A percentile compares a stretch with the other conserved stretches of the same genome.
These are phyloP conservation scores for Trachythela sp. DNA, from an alignment of 64 coral and sea anemone genomes.

Conservation along the genomic window DNA sequence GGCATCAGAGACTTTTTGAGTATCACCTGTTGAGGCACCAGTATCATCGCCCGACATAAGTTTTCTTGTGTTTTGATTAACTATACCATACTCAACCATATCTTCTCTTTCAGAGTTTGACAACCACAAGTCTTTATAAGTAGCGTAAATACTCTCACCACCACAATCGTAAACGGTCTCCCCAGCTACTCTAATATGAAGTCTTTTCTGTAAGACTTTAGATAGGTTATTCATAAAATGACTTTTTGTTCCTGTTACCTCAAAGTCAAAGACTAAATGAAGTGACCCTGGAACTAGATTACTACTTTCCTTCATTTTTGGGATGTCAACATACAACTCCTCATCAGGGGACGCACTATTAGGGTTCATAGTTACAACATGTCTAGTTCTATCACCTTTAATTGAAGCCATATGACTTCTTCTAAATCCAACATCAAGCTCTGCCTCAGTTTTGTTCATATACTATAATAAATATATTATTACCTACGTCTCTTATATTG, in stretches of 20 bases:
- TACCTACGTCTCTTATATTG: neutral
- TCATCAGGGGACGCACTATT: neutral
- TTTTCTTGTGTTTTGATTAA: conserved; percentile 6
- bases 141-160: neutral
- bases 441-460: neutral
- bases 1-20: neutral
- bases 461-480: neutral
- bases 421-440: neutral
- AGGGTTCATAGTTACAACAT: neutral
- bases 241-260: conserved; percentile 28
- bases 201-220: conserved; percentile 23
- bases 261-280: neutral
- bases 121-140: neutral
- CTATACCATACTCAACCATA: conserved; percentile 15
- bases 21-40: neutral
- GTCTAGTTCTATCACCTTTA: neutral
- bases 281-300: neutral
- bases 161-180: conserved; percentile 10
- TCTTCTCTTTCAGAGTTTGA: neutral
- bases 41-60: conserved; percentile 19
- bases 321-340: neutral
- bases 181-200: conserved; percentile 11
- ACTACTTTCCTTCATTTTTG: neutral
- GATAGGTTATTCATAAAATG: conserved; percentile 32
- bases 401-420: neutral